phyloP scores from a whole-genome alignment of 2,888 invertebrate genomes.

The Rhynchonema sp. region DNA sequence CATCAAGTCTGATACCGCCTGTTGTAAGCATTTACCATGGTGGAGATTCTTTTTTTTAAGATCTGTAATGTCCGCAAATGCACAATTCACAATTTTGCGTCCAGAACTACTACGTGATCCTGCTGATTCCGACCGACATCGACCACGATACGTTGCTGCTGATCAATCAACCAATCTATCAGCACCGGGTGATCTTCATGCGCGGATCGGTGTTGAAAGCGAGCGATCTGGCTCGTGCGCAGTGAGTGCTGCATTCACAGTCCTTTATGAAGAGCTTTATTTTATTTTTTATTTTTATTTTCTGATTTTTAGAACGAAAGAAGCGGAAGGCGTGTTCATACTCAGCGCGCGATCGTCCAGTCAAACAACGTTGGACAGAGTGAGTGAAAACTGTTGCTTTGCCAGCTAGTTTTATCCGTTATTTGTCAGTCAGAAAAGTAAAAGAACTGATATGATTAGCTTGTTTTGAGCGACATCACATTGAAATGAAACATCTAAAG shows the following conservation, averaged over 20 bases:
- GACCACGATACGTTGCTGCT: slow-evolving; percentile 98
- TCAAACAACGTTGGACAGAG: background rate
- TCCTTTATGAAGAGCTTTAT: background rate
- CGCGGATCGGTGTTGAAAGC: slow-evolving; percentile 89
- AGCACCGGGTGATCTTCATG: slow-evolving; percentile 83
- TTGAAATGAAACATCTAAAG: too few species aligned
- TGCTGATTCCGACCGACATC: slow-evolving; percentile 58
- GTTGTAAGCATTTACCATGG: too few species aligned
- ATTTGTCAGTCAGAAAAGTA: background rate
- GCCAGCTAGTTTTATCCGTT: background rate
- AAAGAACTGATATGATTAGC: background rate
- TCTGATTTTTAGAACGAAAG: too few species aligned
- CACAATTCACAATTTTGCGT: too few species aligned
- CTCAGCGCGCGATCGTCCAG: background rate
- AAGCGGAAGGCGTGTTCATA: background rate
- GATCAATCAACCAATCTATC: slow-evolving; percentile 79
- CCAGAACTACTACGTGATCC: slow-evolving; percentile 41
- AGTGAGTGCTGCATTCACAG: slow-evolving; percentile 17
- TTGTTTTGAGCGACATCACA: too few species aligned
- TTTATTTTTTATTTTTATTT: too few species aligned
- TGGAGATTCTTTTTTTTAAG: too few species aligned
- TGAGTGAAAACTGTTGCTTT: too few species aligned
- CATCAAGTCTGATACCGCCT: too few species aligned
- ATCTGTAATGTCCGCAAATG: too few species aligned
- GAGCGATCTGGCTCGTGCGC: slow-evolving; percentile 69